Evolutionary conservation across 2,113 vertebrate species (phyloP), one percentile per base, ranked within the genome.

Genomic region (Varanus salvator): DNA sequence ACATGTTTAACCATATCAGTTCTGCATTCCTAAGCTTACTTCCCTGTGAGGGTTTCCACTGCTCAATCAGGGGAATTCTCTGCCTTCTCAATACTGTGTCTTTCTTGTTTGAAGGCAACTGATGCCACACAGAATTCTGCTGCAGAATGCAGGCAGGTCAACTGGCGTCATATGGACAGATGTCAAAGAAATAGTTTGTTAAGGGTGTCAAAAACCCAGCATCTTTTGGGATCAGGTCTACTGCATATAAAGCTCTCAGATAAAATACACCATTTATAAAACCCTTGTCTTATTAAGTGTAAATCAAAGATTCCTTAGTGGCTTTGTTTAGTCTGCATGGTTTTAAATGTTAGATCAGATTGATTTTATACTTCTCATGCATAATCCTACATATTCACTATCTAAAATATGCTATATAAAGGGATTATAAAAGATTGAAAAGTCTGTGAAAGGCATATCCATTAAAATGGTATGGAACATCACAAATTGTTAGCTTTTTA

Each of bases 351-450:
- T 95, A 90, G 88, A 91, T 90, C 91, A 93, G 92, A 96, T 95
- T 93, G 94, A 94, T 96, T 95, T 94, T 93, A 84, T 92, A 90
- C 90, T 93, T 92, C 92, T 95, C 91, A 91, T 88, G 85, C 89
- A 93, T 95, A 96, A 96, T 92, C 93, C 94, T 93, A 93, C 94
- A 87, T 93, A 95, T 95, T 93, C 92, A 89, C 95, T 96, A 94
- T 96, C 95, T 96, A 92, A 94, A 95, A 93, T 93, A 96, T 93
- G 91, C 93, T 93, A 95, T 64, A 64, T 80, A 89, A 96, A 97
- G 94, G 94, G 91, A 96, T 95, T 96, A 97, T 96, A 96, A 87
- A 97, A 92, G 93, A 97, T 93, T 94, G 93, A 96, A 85, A 96
- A 96, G 90, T 94, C 94, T 92, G 60, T 86, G 27, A 92, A 87